Evolutionary conservation across 2,113 vertebrate genomes (phyloP).

Genomic region (Hydrochoerus hydrochaeris): DNA sequence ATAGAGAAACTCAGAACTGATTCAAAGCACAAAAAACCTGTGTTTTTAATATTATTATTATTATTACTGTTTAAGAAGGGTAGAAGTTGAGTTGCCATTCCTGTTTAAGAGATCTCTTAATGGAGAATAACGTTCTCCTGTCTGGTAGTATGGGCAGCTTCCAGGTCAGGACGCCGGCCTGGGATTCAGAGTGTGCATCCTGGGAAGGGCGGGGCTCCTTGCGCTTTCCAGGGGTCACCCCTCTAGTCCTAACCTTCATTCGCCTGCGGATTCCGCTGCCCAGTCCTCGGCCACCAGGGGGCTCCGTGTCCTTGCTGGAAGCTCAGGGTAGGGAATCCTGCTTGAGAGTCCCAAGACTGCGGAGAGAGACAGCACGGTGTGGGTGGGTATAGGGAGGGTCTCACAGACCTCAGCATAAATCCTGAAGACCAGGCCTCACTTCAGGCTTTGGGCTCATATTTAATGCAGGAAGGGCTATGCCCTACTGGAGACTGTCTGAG

Average conservation of each 20-base stretch:
- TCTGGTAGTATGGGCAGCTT: background rate
- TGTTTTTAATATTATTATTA: no score
- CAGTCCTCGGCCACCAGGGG: background rate
- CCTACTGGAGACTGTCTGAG: fast-evolving
- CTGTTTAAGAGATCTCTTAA: background rate
- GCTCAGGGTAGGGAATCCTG: background rate
- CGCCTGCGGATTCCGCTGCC: fast-evolving
- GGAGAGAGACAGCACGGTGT: fast-evolving
- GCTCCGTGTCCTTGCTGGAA: background rate
- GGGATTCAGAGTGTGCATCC: fast-evolving
- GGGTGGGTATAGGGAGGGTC: background rate
- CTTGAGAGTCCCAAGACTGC: fast-evolving
- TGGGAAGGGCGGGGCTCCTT: fast-evolving
- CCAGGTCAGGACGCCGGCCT: background rate
- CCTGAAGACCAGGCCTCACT: no score
- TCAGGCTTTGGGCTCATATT: background rate
- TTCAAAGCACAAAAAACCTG: background rate
- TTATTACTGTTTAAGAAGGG: no score
- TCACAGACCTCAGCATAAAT: background rate
- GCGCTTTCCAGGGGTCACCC: fast-evolving
- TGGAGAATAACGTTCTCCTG: background rate
- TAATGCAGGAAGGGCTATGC: background rate
- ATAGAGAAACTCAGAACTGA: background rate
- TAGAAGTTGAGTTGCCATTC: background rate
- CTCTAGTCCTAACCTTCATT: fast-evolving